A percentile compares a stretch with the other conserved stretches of the same genome.
These are phyloP conservation scores for Grammomys surdaster DNA, from an alignment of 2,113 vertebrate genomes.

Conservation along the genomic window DNA sequence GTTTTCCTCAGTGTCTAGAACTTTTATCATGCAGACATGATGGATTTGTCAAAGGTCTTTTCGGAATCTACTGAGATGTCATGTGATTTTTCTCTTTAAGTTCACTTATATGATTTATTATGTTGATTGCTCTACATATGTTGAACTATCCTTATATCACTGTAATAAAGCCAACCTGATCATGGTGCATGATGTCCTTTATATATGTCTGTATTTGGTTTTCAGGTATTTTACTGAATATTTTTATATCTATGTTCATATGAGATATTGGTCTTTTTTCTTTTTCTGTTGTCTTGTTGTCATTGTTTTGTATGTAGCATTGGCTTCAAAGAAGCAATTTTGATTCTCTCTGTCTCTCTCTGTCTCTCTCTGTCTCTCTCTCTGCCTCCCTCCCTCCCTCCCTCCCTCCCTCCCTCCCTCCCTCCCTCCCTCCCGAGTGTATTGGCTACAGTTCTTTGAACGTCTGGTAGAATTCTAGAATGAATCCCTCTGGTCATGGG, in stretches of 20 bases:
- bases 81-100: not conserved
- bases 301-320: not conserved
- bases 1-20: not conserved
- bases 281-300: not conserved
- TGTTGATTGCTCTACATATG: not conserved
- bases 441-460: not conserved
- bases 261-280: too few species aligned
- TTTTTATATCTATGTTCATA: not conserved
- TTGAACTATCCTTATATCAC: not conserved
- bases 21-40: not conserved
- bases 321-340: not conserved
- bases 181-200: not conserved
- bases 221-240: not conserved
- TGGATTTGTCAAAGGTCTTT: not conserved
- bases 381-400: not conserved
- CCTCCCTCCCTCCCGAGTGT: not conserved
- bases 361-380: not conserved
- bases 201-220: not conserved
- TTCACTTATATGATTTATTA: not conserved
- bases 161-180: not conserved
- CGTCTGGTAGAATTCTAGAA: not conserved
- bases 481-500: not conserved
- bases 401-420: not conserved
- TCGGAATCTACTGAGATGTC: not conserved
- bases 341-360: not conserved